Conservation (phyloP, 2,888 invertebrate genomes). For the Germaria angustata region DNA sequence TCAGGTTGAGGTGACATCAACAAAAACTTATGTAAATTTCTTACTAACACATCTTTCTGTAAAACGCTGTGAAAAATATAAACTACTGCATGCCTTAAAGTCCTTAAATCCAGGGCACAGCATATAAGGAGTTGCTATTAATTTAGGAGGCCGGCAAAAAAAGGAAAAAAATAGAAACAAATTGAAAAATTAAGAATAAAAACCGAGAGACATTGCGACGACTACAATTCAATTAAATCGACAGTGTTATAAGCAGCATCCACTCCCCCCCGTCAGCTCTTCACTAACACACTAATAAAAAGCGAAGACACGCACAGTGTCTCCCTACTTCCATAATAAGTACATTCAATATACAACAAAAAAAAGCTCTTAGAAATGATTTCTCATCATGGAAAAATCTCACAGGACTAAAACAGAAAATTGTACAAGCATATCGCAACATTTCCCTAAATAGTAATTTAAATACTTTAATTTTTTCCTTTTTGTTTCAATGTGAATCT, state of each 20-base stretch:
- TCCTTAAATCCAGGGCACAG: neutral
- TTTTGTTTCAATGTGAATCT: slow-evolving; percentile 30
- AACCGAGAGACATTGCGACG: slow-evolving; percentile 62
- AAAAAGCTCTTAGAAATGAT: slow-evolving; percentile 38
- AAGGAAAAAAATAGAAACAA: slow-evolving; percentile 62
- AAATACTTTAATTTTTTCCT: slow-evolving; percentile 37
- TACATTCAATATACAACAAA: neutral
- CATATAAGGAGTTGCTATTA: slow-evolving; percentile 40
- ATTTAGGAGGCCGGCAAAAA: slow-evolving; percentile 45
- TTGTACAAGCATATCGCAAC: slow-evolving; percentile 17
- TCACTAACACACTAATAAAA: neutral
- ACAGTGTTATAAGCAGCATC: slow-evolving; percentile 65
- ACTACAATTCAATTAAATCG: slow-evolving; percentile 77
- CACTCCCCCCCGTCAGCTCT: neutral
- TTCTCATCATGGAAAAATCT: slow-evolving; percentile 50
- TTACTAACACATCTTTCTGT: neutral
- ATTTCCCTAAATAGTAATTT: slow-evolving; percentile 47
- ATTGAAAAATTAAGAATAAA: slow-evolving; percentile 66
- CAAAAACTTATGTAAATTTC: no score
- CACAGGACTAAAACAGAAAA: slow-evolving; percentile 33
- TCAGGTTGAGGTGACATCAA: no score
- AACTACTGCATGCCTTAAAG: neutral
- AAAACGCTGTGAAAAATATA: slow-evolving; percentile 10
- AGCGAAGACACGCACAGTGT: slow-evolving; percentile 10
- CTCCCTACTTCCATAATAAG: neutral